Base-by-base conservation (phyloP, 2,888 invertebrate species). In the Drosophila nigricruria region DNA sequence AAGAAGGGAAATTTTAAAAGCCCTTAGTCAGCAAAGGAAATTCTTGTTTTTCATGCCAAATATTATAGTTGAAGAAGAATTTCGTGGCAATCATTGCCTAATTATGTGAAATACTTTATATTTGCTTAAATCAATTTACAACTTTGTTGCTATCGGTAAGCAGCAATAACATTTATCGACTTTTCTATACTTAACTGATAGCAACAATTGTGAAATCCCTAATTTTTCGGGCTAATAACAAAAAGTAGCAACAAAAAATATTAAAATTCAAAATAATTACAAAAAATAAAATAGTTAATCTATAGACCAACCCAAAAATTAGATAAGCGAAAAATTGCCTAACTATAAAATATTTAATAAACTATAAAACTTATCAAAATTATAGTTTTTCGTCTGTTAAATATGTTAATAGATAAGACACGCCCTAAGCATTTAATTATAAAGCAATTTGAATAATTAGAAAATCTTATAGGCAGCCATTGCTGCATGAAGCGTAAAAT, bases 381-480 rank as follows among this genome's bases (percentile, higher is more conserved):
- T 36, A 45, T 47, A 30, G 36, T 36, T 36, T 38, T 20, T n/a
- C 20, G 34, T 27, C 45, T 40, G 4, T 12, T 49, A n/a, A 59
- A 40, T 63, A 47, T 61, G 38, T 16, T 61, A 62, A 40, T 27
- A 56, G 42, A 47, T 63, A 38, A 18, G 16, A 12, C 20, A 14
- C 34, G 10, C 20, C 36, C 6, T 10, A 20, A 5, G n/a, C 20
- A 47, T 45, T 36, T 23, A 27, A 59, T 47, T 47, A 38, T 16
- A 32, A 47, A 12, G n/a, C 8, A 25, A 45, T 63, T 63, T 38
- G 47, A 61, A 63, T 32, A 38, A 47, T 23, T 20, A 40, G 16
- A n/a, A 25, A 20, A 20, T 53, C 20, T 14, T 14, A 16, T 25
- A 38, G n/a, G 32, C 23, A n/a, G 45, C 23, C 16, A 58, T 23